Evolutionary conservation across 92 coral and sea anemone genomes (phyloP).

Genomic region (Parazoanthus darwini): DNA sequence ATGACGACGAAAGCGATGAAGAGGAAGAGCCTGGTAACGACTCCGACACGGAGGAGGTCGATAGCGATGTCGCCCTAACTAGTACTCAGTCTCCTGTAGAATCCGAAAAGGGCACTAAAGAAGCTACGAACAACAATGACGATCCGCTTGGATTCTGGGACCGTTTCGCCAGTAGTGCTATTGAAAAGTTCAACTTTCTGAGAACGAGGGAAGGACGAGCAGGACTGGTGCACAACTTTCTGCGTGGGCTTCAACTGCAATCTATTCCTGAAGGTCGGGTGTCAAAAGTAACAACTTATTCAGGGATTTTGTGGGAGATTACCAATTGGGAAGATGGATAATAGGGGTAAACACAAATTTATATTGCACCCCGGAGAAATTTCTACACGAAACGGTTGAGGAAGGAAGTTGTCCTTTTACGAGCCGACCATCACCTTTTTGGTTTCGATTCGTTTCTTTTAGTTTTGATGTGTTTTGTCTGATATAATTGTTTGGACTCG

Average conservation of each 20-base stretch:
- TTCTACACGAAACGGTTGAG: too few relatives aligned
- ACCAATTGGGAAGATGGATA: too few relatives aligned
- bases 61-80: background rate
- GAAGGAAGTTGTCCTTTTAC: too few relatives aligned
- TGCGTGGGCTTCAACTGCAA: conserved; percentile 66
- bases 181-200: conserved; percentile 54
- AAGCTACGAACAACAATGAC: background rate
- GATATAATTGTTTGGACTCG: too few relatives aligned
- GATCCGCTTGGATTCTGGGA: conserved; percentile 26
- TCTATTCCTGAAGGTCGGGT: background rate
- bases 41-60: background rate
- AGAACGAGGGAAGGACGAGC: conserved; percentile 82
- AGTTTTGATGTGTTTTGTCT: too few relatives aligned
- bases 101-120: background rate
- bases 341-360: too few relatives aligned
- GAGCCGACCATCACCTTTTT: too few relatives aligned
- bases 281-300: too few relatives aligned
- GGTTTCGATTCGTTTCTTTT: too few relatives aligned
- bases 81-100: background rate
- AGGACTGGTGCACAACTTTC: conserved; percentile 77
- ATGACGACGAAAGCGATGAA: conserved; percentile 9
- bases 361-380: too few relatives aligned
- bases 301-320: too few relatives aligned
- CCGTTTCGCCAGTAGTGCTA: conserved; percentile 26
- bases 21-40: conserved; percentile 10